Conservation (phyloP, 1,140 invertebrate genomes). For the Trissolcus basalis region DNA sequence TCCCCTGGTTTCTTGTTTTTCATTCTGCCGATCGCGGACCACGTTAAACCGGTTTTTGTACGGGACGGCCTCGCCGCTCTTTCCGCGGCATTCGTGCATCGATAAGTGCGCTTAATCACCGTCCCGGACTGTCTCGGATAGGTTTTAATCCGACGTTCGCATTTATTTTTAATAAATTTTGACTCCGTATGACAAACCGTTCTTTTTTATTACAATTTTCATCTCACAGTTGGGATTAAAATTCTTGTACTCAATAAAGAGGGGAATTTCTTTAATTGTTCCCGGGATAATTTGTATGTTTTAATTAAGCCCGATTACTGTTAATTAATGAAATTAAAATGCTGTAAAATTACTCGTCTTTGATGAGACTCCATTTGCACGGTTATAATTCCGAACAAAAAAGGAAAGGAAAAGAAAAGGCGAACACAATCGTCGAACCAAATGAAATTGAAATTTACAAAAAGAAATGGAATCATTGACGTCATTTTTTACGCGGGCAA, state of each 20-base stretch:
- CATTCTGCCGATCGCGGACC: conserved; percentile 28
- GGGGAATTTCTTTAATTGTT: too few species aligned
- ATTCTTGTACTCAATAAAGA: not conserved
- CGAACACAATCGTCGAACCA: too few species aligned
- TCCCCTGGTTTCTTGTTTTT: not conserved
- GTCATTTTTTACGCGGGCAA: too few species aligned
- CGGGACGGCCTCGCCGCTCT: conserved; percentile 41
- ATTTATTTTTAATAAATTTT: conserved; percentile 49
- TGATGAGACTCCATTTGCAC: too few species aligned
- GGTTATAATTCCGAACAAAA: too few species aligned
- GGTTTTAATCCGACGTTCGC: conserved; percentile 43
- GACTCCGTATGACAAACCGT: conserved; percentile 1
- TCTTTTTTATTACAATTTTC: not conserved
- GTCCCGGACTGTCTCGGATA: conserved; percentile 34
- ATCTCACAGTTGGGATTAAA: not conserved
- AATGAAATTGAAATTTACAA: too few species aligned
- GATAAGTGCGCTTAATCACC: conserved; percentile 53
- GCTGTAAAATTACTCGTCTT: too few species aligned
- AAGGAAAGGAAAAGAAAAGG: too few species aligned
- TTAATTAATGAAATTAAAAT: too few species aligned
- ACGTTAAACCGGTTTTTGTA: conserved; percentile 50
- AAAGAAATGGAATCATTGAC: too few species aligned
- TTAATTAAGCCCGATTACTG: too few species aligned
- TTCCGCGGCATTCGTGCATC: conserved; percentile 45
- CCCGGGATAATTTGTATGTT: too few species aligned